Evolutionary conservation across 2,113 vertebrate species (phyloP), one percentile per base, ranked within the genome.

Genomic region (Parus major): DNA sequence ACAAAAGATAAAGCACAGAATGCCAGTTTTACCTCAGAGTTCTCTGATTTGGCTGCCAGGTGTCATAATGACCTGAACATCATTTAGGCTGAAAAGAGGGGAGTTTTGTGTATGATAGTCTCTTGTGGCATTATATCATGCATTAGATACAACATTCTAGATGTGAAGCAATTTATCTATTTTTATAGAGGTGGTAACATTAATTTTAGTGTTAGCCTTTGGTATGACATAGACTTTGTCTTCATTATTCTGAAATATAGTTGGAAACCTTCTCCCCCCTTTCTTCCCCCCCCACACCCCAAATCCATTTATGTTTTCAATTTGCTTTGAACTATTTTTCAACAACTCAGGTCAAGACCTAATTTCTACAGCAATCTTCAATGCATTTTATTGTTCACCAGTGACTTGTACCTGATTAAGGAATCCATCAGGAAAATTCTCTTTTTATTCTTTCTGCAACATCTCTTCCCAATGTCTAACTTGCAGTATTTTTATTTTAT

Each of bases 241-340:
- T 99, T 99, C 98, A 98, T 98, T 98, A 98, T 95, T 83, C 92
- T 95, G 96, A 98, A 97, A 97, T 97, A 96, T 81, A 82, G 90
- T 98, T 97, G 82, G 60, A 70, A 82, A 49, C 66, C 72, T 42
- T 15, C 82, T 93, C 81, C 23, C 35, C 5, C 70, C 97, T 63
- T 16, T 42, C 6, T 10, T 42, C 10, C 42, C 42, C 69, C 75
- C 75, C 83, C 93, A 61, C 10, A 21, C 2, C 52, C 96, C 71
- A 76, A 97, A 98, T 98, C 97, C 97, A 97, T 98, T 99, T 98
- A 98, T 98, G 96, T 97, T 97, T 98, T 98, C 97, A 98, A 98
- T 99, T 98, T 98, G 97, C 97, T 97, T 97, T 97, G 97, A 97
- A 97, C 97, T 97, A 97, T 98, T 98, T 98, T 98, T 98, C 97